Percentiles rank a stretch among this genome's conserved stretches.
These are phyloP conservation scores for Grantiella picta DNA, from an alignment of 2,113 vertebrate genomes.

Conservation along the genomic window DNA sequence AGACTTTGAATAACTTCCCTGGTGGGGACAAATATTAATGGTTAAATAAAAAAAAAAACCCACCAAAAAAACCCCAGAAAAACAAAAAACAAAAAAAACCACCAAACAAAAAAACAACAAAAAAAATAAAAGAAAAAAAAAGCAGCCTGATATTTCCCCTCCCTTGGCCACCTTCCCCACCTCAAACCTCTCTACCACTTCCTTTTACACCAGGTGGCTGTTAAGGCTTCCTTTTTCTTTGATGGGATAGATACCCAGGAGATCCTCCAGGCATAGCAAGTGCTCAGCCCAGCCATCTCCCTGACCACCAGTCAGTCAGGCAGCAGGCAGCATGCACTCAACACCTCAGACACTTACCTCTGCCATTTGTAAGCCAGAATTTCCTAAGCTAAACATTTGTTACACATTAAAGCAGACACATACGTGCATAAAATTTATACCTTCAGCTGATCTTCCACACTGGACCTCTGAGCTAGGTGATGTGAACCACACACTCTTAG, in stretches of 20 bases:
- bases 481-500: background rate
- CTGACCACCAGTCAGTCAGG: accelerated
- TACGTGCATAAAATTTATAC: background rate
- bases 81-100: no score
- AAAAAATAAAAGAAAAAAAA: background rate
- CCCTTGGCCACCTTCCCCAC: background rate
- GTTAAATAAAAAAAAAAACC: background rate
- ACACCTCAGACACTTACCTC: background rate
- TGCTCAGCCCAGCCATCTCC: accelerated
- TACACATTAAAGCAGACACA: background rate
- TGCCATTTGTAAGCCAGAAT: background rate
- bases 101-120: no score
- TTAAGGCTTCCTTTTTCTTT: background rate
- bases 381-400: background rate
- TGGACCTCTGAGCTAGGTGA: background rate
- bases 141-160: background rate
- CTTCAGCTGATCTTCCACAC: background rate
- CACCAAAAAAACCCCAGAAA: no score
- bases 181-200: background rate
- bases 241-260: background rate
- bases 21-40: background rate
- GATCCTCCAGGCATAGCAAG: background rate
- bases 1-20: background rate
- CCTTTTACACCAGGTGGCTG: background rate
- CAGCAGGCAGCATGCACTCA: background rate